phyloP scores from a whole-genome alignment of 2,888 invertebrate genomes.

The Sphecodes monilicornis region DNA sequence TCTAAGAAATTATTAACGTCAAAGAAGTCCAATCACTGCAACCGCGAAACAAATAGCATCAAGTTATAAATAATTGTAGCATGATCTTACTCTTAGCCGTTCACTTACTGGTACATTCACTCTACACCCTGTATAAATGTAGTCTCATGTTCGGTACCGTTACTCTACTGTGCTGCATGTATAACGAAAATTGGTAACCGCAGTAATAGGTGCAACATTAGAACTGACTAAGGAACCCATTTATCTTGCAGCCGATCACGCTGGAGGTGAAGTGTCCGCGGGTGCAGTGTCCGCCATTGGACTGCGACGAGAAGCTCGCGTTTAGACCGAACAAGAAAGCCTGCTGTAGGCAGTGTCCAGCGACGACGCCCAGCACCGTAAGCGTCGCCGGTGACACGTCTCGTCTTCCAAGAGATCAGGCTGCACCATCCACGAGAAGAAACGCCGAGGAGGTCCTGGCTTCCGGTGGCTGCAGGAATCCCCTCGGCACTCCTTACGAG shows the following conservation, averaged over 20 bases:
- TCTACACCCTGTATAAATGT: background rate
- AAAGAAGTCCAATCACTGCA: too few species aligned
- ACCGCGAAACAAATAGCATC: too few species aligned
- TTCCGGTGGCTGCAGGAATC: slow-evolving; percentile 93
- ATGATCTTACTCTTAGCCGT: background rate
- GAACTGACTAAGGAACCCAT: slow-evolving; percentile 31
- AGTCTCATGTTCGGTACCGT: background rate
- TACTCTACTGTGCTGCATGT: background rate
- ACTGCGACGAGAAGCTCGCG: slow-evolving; percentile 90
- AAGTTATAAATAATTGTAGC: background rate
- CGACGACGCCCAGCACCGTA: slow-evolving; percentile 69
- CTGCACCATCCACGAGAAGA: slow-evolving; percentile 85
- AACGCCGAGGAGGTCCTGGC: slow-evolving; percentile 90
- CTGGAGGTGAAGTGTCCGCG: slow-evolving; percentile 92
- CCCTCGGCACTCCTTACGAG: slow-evolving; percentile 87
- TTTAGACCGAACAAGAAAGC: slow-evolving; percentile 91
- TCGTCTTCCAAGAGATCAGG: slow-evolving; percentile 84
- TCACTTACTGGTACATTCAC: background rate
- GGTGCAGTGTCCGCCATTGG: slow-evolving; percentile 90
- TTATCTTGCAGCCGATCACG: slow-evolving; percentile 85
- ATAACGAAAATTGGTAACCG: background rate
- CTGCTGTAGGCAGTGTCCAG: slow-evolving; percentile 92
- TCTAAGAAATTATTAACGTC: too few species aligned
- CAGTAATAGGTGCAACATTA: background rate
- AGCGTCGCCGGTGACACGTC: slow-evolving; percentile 79